A percentile compares a stretch with the other conserved stretches of the same genome.
phyloP scores from a whole-genome alignment of 37 sponge, comb jelly and placozoan species.

The Haliclona indistincta region DNA sequence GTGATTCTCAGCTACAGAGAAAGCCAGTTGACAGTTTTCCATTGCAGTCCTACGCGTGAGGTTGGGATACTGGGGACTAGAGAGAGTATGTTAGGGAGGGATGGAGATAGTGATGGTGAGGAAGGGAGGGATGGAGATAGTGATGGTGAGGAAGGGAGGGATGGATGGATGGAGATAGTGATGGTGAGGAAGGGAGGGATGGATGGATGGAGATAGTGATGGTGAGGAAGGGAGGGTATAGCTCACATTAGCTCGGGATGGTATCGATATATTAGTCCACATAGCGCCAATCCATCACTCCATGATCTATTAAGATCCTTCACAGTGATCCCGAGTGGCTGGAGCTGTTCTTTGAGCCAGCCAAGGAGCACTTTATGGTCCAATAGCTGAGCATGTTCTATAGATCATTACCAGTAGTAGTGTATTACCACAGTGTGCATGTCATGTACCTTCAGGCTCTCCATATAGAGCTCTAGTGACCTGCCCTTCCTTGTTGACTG shows the following conservation, averaged over 20 bases:
- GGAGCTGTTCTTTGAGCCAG: slow-evolving; percentile 59
- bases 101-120: no score
- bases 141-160: slow-evolving; percentile 6
- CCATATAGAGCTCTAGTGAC: slow-evolving; percentile 6
- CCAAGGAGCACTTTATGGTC: slow-evolving; percentile 26
- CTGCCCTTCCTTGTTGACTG: neutral
- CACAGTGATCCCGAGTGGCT: slow-evolving; percentile 39
- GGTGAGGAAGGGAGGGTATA: neutral
- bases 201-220: neutral
- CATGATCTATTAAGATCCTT: slow-evolving; percentile 67
- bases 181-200: neutral
- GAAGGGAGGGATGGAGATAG: no score
- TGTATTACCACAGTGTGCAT: no score
- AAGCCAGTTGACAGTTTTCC: slow-evolving; percentile 50
- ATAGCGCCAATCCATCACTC: slow-evolving; percentile 74
- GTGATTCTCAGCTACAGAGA: slow-evolving; percentile 70
- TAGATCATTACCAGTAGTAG: neutral
- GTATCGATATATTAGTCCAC: slow-evolving; percentile 78
- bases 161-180: neutral
- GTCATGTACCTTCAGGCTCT: slow-evolving; percentile 28
- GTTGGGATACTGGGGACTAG: slow-evolving; percentile 36
- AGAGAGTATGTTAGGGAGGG: no score
- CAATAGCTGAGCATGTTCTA: slow-evolving; percentile 4
- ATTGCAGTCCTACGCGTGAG: slow-evolving; percentile 36
- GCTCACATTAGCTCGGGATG: slow-evolving; percentile 75